Conservation (phyloP, 1,140 invertebrate genomes). For the Venturia canescens region DNA sequence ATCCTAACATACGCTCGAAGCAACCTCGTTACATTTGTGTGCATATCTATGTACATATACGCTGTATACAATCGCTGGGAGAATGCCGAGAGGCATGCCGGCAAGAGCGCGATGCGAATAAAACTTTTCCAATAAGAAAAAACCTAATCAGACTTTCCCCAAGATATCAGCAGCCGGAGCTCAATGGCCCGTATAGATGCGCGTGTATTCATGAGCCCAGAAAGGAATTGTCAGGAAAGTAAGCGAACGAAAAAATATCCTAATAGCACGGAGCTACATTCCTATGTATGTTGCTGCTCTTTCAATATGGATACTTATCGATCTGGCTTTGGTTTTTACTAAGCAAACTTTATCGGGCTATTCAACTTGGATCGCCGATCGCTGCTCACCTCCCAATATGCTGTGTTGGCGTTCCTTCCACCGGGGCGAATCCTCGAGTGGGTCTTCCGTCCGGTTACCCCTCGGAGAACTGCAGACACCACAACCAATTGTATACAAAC, state of each 20-base stretch:
- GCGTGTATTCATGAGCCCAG: slow-evolving; percentile 16
- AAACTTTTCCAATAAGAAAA: slow-evolving; percentile 68
- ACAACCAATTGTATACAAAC: background rate
- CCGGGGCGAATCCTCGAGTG: background rate
- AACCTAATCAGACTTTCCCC: slow-evolving; percentile 71
- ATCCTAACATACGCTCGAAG: slow-evolving; percentile 42
- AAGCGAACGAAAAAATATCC: slow-evolving; percentile 26
- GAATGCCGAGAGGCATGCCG: background rate
- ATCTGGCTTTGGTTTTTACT: background rate
- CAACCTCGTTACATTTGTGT: slow-evolving; percentile 35
- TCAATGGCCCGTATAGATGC: slow-evolving; percentile 64
- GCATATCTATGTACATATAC: background rate
- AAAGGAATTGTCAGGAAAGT: slow-evolving; percentile 24
- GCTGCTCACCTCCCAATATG: background rate
- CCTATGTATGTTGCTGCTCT: background rate
- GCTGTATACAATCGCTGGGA: slow-evolving; percentile 40
- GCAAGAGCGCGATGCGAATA: slow-evolving; percentile 44
- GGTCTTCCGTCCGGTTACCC: background rate
- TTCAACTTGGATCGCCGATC: background rate
- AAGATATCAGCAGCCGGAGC: slow-evolving; percentile 54
- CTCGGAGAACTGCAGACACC: background rate
- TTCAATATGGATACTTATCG: background rate
- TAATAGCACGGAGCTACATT: background rate
- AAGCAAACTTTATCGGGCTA: background rate
- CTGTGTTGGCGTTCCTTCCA: background rate